Evolutionary conservation across 2,888 invertebrate genomes (phyloP).

Genomic region (Urechis unicinctus): DNA sequence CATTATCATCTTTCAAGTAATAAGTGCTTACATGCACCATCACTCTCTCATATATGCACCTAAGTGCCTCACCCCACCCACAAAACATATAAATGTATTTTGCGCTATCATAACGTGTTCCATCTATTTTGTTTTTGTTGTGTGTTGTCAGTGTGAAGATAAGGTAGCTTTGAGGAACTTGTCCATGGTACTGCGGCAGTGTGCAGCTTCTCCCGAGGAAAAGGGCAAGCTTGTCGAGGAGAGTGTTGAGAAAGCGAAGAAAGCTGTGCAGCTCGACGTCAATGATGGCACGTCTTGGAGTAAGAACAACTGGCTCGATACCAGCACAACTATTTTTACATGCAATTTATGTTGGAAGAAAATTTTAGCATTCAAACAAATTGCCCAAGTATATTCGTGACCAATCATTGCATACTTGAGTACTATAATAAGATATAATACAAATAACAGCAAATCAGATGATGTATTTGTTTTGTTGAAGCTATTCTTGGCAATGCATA

Average conservation of each 20-base stretch:
- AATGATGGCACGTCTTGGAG: conserved; percentile 78
- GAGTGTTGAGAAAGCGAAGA: conserved; percentile 72
- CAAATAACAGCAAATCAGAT: too few species aligned
- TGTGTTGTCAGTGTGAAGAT: conserved; percentile 67
- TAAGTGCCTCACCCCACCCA: too few species aligned
- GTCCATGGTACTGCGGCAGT: conserved; percentile 72
- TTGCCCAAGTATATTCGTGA: not conserved
- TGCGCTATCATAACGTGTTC: too few species aligned
- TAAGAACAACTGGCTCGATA: conserved; percentile 18
- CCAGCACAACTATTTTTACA: too few species aligned
- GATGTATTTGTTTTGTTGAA: conserved; percentile 24
- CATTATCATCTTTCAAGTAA: too few species aligned
- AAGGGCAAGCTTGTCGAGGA: conserved; percentile 61
- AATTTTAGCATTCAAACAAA: too few species aligned
- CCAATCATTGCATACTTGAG: not conserved
- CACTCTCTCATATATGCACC: too few species aligned
- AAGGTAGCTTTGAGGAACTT: conserved; percentile 71
- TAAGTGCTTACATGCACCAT: too few species aligned
- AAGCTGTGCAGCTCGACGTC: conserved; percentile 72
- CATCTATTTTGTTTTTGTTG: too few species aligned
- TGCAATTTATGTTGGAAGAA: too few species aligned
- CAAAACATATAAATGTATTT: too few species aligned
- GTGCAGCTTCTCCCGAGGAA: conserved; percentile 39
- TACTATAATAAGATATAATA: not conserved
- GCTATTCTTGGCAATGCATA: conserved; percentile 76